Base-by-base conservation (phyloP, 2,888 invertebrate species). In the Melanostoma scalare region DNA sequence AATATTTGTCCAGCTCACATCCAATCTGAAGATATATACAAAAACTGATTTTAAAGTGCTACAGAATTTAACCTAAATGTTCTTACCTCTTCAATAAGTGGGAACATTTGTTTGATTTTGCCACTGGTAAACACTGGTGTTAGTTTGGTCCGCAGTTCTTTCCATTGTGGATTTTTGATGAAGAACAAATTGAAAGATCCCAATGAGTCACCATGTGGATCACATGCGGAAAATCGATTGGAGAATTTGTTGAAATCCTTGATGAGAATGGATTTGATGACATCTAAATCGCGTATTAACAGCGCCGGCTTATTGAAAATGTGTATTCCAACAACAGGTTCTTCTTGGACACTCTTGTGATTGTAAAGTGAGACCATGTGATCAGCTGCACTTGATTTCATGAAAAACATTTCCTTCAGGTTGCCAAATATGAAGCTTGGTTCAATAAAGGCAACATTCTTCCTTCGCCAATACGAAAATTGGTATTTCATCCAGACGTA, bases 91-190 rank as follows among this genome's bases (percentile, higher is more conserved):
- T 87, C 86, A 86, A 91, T 87, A 6, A 91, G 85, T 1, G 88
- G 87, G 87, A 91, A 91, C 90, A 91, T 89, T 76, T 90, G 89
- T 61, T 91, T 91, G 0, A 91, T 87, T 68, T 91, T 91, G 3
- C 90, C 91, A 61, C 89, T 90, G 0, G 92, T 92, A 80, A 92
- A 93, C 1, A 92, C 89, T 0, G 93, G 92, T 0, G 92, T 89
- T 2, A 93, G 69, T 76, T 92, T 92, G 0, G 87, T 63, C 36
- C 93, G 88, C 0, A 92, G 85, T 6, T 88, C 85, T 77, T 90
- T 92, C 92, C 93, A 92, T 0, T 88, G 76, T 0, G 90, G 90
- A 88, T 91, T 91, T n/a, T 89, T 90, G 0, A 92, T 86, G 61
- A 92, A 88, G 81, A 93, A 92, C 1, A 93, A 81, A 87, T 91